phyloP scores from a whole-genome alignment of 2,797 vertebrate species.

The Mareca strepera region DNA sequence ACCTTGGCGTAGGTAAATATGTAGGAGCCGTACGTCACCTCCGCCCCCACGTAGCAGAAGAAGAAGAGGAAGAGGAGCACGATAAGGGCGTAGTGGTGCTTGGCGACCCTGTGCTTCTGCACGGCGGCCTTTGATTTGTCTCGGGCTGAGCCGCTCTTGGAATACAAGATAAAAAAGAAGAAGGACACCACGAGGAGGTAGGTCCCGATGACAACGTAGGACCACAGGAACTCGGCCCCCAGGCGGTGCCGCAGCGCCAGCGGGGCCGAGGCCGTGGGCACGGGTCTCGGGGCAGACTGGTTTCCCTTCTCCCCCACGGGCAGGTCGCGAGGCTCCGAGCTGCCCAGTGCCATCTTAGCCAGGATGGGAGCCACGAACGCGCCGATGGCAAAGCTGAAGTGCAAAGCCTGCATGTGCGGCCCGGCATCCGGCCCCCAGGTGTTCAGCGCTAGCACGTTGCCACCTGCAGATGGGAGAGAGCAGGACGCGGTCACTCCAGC shows the following conservation, averaged over 20 bases:
- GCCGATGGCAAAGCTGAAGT: conserved; percentile 93
- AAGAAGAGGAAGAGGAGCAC: conserved; percentile 89
- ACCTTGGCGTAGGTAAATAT: conserved; percentile 87
- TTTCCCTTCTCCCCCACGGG: background rate
- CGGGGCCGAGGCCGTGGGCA: background rate
- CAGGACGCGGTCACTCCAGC: background rate
- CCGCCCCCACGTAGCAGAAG: conserved; percentile 91
- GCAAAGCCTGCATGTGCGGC: conserved; percentile 94
- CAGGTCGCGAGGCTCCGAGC: background rate
- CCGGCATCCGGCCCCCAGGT: conserved; percentile 87
- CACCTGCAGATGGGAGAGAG: conserved; percentile 79
- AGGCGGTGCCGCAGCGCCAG: background rate
- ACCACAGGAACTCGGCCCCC: conserved; percentile 81
- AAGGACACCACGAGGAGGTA: conserved; percentile 83
- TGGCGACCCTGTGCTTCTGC: conserved; percentile 76
- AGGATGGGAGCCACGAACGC: conserved; percentile 90
- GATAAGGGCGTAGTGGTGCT: conserved; percentile 83
- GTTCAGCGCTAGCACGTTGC: conserved; percentile 88
- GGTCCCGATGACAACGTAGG: conserved; percentile 85
- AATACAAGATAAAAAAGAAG: conserved; percentile 83
- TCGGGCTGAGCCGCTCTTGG: conserved; percentile 40
- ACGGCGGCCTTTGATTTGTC: conserved; percentile 58
- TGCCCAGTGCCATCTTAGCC: conserved; percentile 82
- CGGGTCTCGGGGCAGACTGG: background rate
- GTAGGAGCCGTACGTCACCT: conserved; percentile 92